Evolutionary conservation across 2,113 vertebrate species (phyloP).

Genomic region (Calyptomena viridis): DNA sequence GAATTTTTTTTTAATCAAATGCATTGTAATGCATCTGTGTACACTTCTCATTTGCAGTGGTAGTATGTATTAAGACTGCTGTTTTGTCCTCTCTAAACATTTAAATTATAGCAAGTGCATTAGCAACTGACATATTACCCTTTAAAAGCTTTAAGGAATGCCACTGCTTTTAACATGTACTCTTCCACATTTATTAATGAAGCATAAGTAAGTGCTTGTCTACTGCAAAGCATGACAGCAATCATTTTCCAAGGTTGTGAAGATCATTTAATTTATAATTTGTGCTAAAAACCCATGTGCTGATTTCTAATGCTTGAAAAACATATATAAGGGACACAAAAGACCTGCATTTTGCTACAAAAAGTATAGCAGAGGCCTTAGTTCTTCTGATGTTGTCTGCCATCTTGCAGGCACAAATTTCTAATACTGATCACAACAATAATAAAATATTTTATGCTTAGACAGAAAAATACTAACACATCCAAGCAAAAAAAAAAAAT

Average conservation of each 20-base stretch:
- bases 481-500: not conserved
- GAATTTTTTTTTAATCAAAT: not conserved
- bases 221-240: not conserved
- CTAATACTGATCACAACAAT: slow-evolving; percentile 1
- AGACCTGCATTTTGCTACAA: not conserved
- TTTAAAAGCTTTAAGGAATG: slow-evolving; percentile 12
- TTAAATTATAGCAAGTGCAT: not conserved
- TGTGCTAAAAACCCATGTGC: not conserved
- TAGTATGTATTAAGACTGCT: not conserved
- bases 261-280: not conserved
- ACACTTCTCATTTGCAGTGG: not conserved
- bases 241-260: not conserved
- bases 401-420: not conserved
- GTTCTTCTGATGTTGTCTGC: not conserved
- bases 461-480: slow-evolving; percentile 24
- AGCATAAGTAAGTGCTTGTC: not conserved
- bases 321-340: not conserved
- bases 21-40: not conserved
- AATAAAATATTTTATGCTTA: slow-evolving; percentile 5
- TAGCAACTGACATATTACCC: not conserved
- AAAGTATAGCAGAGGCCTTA: not conserved
- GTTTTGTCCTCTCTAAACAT: not conserved
- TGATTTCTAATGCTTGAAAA: not conserved
- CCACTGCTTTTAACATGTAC: not conserved
- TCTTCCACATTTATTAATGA: not conserved